Conservation (phyloP, 2,888 invertebrate species). For the Cheiracanthium punctorium region DNA sequence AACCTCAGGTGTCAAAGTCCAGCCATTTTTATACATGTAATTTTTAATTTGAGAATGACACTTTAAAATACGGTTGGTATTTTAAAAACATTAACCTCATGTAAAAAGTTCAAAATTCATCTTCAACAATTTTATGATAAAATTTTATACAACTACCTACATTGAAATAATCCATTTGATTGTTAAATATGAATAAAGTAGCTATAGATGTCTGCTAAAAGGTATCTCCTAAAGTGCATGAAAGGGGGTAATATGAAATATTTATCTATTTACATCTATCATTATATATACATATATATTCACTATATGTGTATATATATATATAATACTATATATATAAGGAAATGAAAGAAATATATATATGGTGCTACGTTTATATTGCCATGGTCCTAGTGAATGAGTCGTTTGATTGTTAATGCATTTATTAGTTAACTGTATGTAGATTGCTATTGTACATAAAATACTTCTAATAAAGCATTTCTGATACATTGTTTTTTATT, state of each 20-base stretch:
- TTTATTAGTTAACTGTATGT: conserved; percentile 55
- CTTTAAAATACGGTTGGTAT: conserved; percentile 17
- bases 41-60: background rate
- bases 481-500: background rate
- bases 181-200: conserved; percentile 20
- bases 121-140: conserved; percentile 40
- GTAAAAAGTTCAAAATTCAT: conserved; percentile 34
- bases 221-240: conserved; percentile 19
- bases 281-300: background rate
- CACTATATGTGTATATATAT: conserved; percentile 17
- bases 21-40: conserved; percentile 57
- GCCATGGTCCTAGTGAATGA: conserved; percentile 56
- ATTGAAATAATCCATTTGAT: conserved; percentile 17
- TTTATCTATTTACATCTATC: background rate
- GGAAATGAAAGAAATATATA: conserved; percentile 42
- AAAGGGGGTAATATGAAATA: background rate
- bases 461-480: conserved; percentile 57
- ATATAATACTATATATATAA: conserved; percentile 17
- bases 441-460: conserved; percentile 58
- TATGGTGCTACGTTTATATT: conserved; percentile 70
- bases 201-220: conserved; percentile 25
- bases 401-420: conserved; percentile 62
- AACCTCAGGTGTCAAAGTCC: conserved; percentile 68
- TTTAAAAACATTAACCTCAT: conserved; percentile 39
- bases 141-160: conserved; percentile 36